A percentile compares a stretch with the other conserved stretches of the same genome.
phyloP scores from a whole-genome alignment of 2,888 invertebrate species.

The Aphidoletes aphidimyza region DNA sequence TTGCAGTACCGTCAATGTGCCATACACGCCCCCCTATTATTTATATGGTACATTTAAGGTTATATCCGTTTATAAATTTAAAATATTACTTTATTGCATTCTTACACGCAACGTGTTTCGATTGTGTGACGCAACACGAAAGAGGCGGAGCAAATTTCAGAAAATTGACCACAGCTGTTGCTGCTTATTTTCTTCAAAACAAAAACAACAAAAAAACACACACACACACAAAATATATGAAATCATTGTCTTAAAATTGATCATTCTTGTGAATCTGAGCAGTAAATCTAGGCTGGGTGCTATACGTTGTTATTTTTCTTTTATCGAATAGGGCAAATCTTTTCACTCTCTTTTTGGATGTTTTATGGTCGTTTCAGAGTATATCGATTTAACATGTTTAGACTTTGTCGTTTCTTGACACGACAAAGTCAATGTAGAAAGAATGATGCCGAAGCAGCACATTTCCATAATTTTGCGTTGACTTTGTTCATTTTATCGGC shows the following conservation, averaged over 20 bases:
- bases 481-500: slow-evolving; percentile 8
- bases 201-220: no score
- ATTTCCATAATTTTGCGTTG: neutral
- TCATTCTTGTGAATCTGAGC: no score
- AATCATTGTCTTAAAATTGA: neutral
- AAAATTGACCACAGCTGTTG: slow-evolving; percentile 40
- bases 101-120: neutral
- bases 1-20: neutral
- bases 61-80: slow-evolving; percentile 49
- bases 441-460: neutral
- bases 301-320: neutral
- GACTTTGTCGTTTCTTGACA: neutral
- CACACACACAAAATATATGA: no score
- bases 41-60: slow-evolving; percentile 36
- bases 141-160: neutral
- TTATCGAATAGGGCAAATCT: neutral
- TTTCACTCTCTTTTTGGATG: neutral
- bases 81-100: neutral
- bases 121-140: neutral
- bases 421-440: no score
- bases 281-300: no score
- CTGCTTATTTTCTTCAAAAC: neutral
- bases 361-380: neutral
- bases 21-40: neutral
- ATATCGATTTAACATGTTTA: neutral